Base-by-base conservation (phyloP, 1,140 invertebrate genomes). In the Harlomillsia oculata region DNA sequence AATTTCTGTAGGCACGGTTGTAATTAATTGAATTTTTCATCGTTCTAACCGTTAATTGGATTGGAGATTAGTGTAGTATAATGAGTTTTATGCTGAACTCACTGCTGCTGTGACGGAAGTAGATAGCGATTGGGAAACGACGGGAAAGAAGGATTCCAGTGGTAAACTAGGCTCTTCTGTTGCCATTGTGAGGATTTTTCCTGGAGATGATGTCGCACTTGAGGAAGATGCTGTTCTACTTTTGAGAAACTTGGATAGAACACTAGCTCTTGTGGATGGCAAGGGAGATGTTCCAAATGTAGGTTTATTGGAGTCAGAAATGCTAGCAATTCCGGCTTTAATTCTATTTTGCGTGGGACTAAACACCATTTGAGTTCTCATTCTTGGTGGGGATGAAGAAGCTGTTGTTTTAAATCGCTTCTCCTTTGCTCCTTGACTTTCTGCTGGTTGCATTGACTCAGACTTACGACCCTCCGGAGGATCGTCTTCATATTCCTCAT, bases 91-190 rank as follows among this genome's bases (percentile, higher is more conserved):
- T n/a, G n/a, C n/a, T n/a, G n/a, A n/a, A n/a, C n/a, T n/a, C n/a
- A n/a, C n/a, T n/a, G n/a, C n/a, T n/a, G n/a, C n/a, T n/a, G n/a
- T n/a, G n/a, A n/a, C n/a, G n/a, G n/a, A n/a, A n/a, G n/a, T n/a
- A n/a, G n/a, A n/a, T n/a, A n/a, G n/a, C n/a, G 45, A 48, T 39
- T 56, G 45, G 29, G 40, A 34, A 13, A 61, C 48, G 21, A 62
- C 58, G 9, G 60, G 60, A 37, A 62, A 62, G 26, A 49, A 37
- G 1, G 51, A 25, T 28, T 62, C 64, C 4, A 65, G 51, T 3
- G 64, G 60, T 21, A 65, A 54, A 23, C 53, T 60, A 14, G 64
- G 64, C 20, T 60, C 53, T 58, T 65, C 48, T 13, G 57, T 62
- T 5, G 59, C 57, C 56, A 65, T 61, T 18, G 53, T 48, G 32